Evolutionary conservation across 2,113 vertebrate genomes (phyloP), one percentile per base, ranked within the genome.

Genomic region (Thamnophis sirtalis): DNA sequence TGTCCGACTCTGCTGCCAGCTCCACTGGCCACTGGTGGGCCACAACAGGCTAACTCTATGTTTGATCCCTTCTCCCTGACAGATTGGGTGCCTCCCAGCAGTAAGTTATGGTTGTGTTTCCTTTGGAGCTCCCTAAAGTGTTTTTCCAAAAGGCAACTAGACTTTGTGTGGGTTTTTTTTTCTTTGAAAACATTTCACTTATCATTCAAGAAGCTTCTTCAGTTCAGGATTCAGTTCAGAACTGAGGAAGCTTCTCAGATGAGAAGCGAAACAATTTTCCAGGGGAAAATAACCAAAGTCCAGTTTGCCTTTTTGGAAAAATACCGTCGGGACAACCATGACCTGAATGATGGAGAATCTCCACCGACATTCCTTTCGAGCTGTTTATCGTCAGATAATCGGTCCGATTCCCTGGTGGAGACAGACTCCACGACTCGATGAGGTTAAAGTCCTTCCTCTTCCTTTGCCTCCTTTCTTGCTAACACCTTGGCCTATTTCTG

Each of bases 401-500:
- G 93, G 92, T 54, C 1, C 11, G 38, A 91, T 89, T 80, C 90
- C 88, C 33, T 93, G 9, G 48, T 95, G 10, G 38, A 89, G 93
- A 13, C 0, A 0, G 89, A 11, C 33, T 84, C 10, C 68, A 24
- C 43, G 93, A 2, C 9, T 24, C 63, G n/a, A 51, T 93, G 6
- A 50, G 38, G 3, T 92, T 63, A 50, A 60, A 17, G 33, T 48
- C 89, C 24, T 11, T 93, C 95, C 89, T 93, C 53, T 87, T 94
- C 88, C 90, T 93, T 86, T 93, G 87, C 86, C 63, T 93, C 91
- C 92, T 91, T 33, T 6, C 88, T 95, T 89, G 89, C 43, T n/a
- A 89, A 24, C 49, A 56, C 54, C 51, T 58, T 90, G 93, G 19
- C 48, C 90, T 89, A 33, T 93, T 93, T 93, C 49, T 85, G 89